These are phyloP conservation scores for Oncorhynchus gorbuscha DNA, from an alignment of 2,113 vertebrate genomes.

Conservation along the genomic window DNA sequence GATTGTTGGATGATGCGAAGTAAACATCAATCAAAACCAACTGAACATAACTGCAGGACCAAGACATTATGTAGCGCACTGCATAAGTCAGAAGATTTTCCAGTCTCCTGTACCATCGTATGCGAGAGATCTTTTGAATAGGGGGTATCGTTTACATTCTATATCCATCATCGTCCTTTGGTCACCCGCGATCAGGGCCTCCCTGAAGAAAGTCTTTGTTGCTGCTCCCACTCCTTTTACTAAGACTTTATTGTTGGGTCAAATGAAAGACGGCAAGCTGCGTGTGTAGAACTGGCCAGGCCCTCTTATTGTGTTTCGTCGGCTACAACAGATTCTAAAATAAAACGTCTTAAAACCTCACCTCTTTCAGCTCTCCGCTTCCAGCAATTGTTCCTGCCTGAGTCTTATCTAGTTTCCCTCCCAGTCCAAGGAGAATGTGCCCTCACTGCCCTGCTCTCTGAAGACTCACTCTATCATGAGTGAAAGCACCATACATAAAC, in stretches of 20 bases:
- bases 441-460: conserved; percentile 23
- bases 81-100: background rate
- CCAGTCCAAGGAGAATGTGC: conserved; percentile 50
- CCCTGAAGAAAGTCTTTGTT: conserved; percentile 38
- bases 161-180: conserved; percentile 22
- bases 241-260: conserved; percentile 32
- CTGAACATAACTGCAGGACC: background rate
- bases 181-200: conserved; percentile 6
- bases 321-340: conserved; percentile 57
- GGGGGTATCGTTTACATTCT: conserved; percentile 24
- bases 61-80: background rate
- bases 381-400: conserved; percentile 73
- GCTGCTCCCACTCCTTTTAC: conserved; percentile 36
- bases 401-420: conserved; percentile 65
- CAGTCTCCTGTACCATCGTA: conserved; percentile 1
- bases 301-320: conserved; percentile 56
- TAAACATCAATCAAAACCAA: background rate
- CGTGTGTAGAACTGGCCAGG: conserved; percentile 45
- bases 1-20: too few relatives aligned
- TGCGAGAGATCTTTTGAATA: background rate
- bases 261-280: conserved; percentile 54
- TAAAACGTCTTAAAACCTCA: conserved; percentile 65
- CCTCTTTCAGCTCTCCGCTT: conserved; percentile 63
- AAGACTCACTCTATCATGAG: conserved; percentile 19
- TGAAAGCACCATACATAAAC: background rate